These are phyloP conservation scores for Apogon talboti DNA, from an alignment of 2,797 vertebrate species.

Conservation along the genomic window DNA sequence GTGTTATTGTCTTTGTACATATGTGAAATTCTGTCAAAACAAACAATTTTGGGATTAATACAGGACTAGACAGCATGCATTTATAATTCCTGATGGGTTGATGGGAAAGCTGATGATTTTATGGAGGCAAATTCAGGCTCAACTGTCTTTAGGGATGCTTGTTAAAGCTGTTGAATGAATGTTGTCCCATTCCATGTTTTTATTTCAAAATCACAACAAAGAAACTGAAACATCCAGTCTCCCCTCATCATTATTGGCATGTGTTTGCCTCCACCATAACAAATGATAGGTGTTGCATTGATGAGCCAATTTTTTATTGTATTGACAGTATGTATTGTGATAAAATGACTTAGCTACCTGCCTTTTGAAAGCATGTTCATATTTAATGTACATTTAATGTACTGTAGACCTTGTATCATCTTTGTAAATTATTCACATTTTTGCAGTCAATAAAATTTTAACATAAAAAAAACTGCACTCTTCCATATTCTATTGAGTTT, in stretches of 20 bases:
- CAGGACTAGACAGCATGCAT: conserved; percentile 26
- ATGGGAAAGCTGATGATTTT: conserved; percentile 32
- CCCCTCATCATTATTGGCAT: conserved; percentile 43
- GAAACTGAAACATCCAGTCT: conserved; percentile 21
- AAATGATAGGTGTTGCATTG: conserved; percentile 72
- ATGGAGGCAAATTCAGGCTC: conserved; percentile 28
- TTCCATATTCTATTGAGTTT: not conserved
- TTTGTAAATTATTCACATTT: conserved; percentile 79
- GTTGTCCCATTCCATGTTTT: conserved; percentile 42
- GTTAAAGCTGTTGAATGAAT: conserved; percentile 50
- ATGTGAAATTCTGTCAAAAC: conserved; percentile 21
- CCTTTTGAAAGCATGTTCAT: conserved; percentile 72
- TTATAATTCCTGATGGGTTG: conserved; percentile 31
- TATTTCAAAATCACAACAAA: conserved; percentile 44
- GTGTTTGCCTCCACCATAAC: conserved; percentile 64
- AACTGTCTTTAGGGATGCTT: conserved; percentile 22
- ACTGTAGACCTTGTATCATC: conserved; percentile 61
- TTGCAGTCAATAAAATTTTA: conserved; percentile 79
- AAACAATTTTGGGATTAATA: conserved; percentile 32
- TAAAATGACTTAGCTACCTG: conserved; percentile 68
- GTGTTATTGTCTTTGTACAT: conserved; percentile 24
- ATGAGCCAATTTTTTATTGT: conserved; percentile 82
- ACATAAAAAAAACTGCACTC: conserved; percentile 29
- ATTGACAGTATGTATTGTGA: conserved; percentile 69
- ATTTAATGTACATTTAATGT: conserved; percentile 85